Base-by-base conservation (phyloP, 2,888 invertebrate species). In the Lucinisca nassula region DNA sequence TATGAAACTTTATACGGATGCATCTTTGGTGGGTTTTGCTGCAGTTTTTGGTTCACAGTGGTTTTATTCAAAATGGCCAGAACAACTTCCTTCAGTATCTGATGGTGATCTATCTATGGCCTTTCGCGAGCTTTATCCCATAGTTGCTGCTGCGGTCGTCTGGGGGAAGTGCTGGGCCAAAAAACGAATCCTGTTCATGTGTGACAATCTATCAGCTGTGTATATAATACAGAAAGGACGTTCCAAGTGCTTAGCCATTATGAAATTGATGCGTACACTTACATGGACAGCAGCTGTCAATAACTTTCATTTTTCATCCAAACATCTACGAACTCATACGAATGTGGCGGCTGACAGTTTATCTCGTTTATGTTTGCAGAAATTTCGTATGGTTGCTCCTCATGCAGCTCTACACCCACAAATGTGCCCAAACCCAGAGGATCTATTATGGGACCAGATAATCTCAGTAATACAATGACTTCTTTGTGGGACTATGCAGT, bases 211-310 rank as follows among this genome's bases (percentile, higher is more conserved):
- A 21, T 8, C 55, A 55, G 21, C 55, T 17, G 55, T 55, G 55
- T n/a, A 21, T 14, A 55, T 55, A 55, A 55, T 55, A n/a, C 10
- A 55, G 55, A 67, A 67, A 67, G 35, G 12, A 21, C 27, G 67
- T 0, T 67, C 67, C 1, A 32, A 35, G 35, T 67, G 67, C 17
- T 35, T 67, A 35, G 4, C 35, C n/a, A 67, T 67, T 4, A 35
- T 67, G 35, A 67, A 35, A 35, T 17, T 67, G 4, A 67, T 67
- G 67, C 10, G 32, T 6, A 67, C 35, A 35, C 67, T 67, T 4
- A 67, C 35, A 67, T 67, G 67, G 67, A 67, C 67, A 35, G 67
- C 35, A 17, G 67, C 67, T 35, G 67, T 67, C 35, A 67, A 67
- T 35, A 67, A 67, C 35, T n/a, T 67, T 67, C 67, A 67, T 67